Percentiles rank a stretch among this genome's conserved stretches.
These are phyloP conservation scores for Spisula subtruncata DNA, from an alignment of 2,888 invertebrate species.

Conservation along the genomic window DNA sequence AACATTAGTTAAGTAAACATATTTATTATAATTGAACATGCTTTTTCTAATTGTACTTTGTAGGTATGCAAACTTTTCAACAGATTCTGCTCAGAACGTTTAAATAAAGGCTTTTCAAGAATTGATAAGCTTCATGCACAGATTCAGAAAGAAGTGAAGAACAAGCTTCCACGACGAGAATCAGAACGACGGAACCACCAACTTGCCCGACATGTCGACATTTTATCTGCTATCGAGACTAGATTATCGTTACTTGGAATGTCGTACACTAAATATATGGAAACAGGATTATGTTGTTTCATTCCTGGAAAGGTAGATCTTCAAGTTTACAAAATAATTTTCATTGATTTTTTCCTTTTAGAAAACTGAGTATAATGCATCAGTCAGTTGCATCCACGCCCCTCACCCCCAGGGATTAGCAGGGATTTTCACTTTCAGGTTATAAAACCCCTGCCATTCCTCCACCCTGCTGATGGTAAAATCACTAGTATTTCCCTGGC, in stretches of 20 bases:
- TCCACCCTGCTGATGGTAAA: too few species aligned
- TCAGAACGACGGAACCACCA: slow-evolving; percentile 95
- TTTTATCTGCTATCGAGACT: slow-evolving; percentile 96
- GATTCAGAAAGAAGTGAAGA: slow-evolving; percentile 93
- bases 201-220: slow-evolving; percentile 95
- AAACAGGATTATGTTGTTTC: slow-evolving; percentile 94
- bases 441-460: too few species aligned
- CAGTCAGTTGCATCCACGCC: too few species aligned
- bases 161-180: slow-evolving; percentile 94
- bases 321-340: slow-evolving; percentile 58
- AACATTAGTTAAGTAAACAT: neutral
- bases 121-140: slow-evolving; percentile 93
- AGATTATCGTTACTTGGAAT: slow-evolving; percentile 96
- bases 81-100: slow-evolving; percentile 91
- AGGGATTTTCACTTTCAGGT: too few species aligned
- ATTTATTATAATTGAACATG: too few species aligned
- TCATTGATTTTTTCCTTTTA: too few species aligned
- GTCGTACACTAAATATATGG: slow-evolving; percentile 96
- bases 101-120: slow-evolving; percentile 94
- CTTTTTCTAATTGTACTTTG: too few species aligned
- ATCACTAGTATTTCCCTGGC: too few species aligned
- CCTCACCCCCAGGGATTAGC: too few species aligned
- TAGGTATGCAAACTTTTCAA: slow-evolving; percentile 94
- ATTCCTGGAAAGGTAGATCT: slow-evolving; percentile 96
- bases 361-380: too few species aligned